Base-by-base conservation (phyloP, 2,888 invertebrate species). In the Nephrotoma guestfalica region DNA sequence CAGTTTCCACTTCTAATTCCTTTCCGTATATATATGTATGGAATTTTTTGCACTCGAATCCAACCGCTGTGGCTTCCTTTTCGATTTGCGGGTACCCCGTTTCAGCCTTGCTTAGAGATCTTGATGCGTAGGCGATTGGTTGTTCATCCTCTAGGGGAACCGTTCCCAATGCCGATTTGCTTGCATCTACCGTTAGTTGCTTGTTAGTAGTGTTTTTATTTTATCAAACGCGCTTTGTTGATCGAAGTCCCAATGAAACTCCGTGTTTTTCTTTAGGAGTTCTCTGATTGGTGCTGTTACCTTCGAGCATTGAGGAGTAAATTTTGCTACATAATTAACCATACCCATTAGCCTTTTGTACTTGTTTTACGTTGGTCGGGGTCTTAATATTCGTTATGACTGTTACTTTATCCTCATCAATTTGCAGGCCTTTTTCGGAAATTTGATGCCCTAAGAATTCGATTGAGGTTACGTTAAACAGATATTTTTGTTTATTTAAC, bases 121-220 rank as follows among this genome's bases (percentile, higher is more conserved):
- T 88, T 41, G 89, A 89, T 30, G 89, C 90, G 88, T 89, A 90
- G 9, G 88, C 89, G 9, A 90, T 87, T n/a, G 90, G 90, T 85
- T 89, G 87, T 13, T 88, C 88, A 41, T 90, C 87, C 87, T 90
- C 90, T 13, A 90, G 41, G 7, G 15, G 30, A 30, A 71, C 71
- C 6, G 71, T n/a, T n/a, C n/a, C n/a, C n/a, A n/a, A n/a, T n/a
- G n/a, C n/a, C n/a, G 1, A 15, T 15, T 57, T 57, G 57, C 57
- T 57, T 4, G 57, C 57, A 57, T 57, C 57, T 57, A 57, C 4
- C n/a, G 71, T 71, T 71, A 71, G 3, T 1, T 87, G 86, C 86
- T 88, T 88, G 41, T 88, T 88, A 6, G 87, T 85, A 41, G 6
- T 7, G 41, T 41, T 41, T 85, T 85, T n/a, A 85, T 85, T 84